Evolutionary conservation across 2,888 invertebrate species (phyloP).

Genomic region (Drosophila aldrichi): DNA sequence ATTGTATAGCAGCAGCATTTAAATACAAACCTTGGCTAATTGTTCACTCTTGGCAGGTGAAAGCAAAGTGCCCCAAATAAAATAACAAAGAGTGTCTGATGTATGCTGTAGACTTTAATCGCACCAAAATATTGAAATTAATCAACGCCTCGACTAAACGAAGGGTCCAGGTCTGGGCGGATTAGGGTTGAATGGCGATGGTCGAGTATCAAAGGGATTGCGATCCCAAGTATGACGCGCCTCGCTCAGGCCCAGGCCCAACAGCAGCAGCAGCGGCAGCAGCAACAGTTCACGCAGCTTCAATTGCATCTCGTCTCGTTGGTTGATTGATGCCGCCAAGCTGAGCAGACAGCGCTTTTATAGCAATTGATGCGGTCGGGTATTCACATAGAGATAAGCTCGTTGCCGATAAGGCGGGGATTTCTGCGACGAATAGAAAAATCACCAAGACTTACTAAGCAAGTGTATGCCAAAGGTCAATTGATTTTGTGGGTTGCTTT

Average conservation of each 20-base stretch:
- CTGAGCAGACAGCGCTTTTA: slow-evolving; percentile 3
- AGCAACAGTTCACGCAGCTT: slow-evolving; percentile 12
- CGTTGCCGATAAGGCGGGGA: neutral
- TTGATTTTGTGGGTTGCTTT: too few species aligned
- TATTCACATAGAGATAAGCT: neutral
- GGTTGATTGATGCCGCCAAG: neutral
- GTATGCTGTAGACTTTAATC: neutral
- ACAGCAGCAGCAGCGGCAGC: slow-evolving; percentile 9
- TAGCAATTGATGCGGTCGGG: neutral
- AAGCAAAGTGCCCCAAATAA: neutral
- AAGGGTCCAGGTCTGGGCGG: neutral
- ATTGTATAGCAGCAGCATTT: neutral
- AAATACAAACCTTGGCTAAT: neutral
- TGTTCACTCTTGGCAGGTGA: neutral
- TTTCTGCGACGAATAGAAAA: neutral
- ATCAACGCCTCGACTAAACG: neutral
- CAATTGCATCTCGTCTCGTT: slow-evolving; percentile 1
- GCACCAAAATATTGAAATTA: neutral
- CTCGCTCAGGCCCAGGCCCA: slow-evolving; percentile 2
- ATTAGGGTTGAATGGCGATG: slow-evolving; percentile 4
- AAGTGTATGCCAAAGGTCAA: neutral
- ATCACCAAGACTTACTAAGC: neutral
- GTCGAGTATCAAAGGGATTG: slow-evolving; percentile 4
- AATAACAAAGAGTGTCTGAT: slow-evolving; percentile 1
- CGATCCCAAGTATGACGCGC: neutral